phyloP scores from a whole-genome alignment of 2,113 vertebrate genomes.

The Synchiropus splendidus region DNA sequence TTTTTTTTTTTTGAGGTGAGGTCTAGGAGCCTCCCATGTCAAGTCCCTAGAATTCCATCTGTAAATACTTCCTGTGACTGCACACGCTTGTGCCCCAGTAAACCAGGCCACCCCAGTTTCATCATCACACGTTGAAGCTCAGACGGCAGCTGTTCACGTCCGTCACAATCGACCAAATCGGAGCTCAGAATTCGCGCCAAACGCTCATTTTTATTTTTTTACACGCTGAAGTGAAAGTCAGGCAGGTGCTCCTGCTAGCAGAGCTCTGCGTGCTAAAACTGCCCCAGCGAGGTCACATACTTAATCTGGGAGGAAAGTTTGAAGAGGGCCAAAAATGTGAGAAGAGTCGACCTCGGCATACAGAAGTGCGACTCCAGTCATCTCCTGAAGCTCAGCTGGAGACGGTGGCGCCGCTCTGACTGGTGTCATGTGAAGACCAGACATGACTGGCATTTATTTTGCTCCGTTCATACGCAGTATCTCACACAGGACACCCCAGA shows the following conservation, averaged over 20 bases:
- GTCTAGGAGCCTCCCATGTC: conserved; percentile 55
- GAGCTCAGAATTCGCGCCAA: too few relatives aligned
- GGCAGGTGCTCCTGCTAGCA: too few relatives aligned
- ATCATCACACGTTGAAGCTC: conserved; percentile 38
- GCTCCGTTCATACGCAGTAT: too few relatives aligned
- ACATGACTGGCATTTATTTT: conserved; percentile 1
- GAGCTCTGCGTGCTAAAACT: conserved; percentile 21
- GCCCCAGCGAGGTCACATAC: conserved; percentile 49
- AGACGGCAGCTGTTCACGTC: conserved; percentile 41
- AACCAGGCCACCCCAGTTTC: conserved; percentile 52
- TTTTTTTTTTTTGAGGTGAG: conserved; percentile 68
- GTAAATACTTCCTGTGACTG: conserved; percentile 51
- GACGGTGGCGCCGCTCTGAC: conserved; percentile 45
- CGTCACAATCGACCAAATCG: conserved; percentile 28
- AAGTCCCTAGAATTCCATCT: conserved; percentile 52
- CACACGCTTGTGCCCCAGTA: conserved; percentile 32
- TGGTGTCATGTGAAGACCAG: conserved; percentile 35
- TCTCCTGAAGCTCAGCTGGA: conserved; percentile 39
- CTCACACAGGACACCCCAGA: conserved; percentile 14
- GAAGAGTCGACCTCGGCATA: conserved; percentile 41
- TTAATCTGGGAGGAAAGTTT: conserved; percentile 16
- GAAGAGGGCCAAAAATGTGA: conserved; percentile 26
- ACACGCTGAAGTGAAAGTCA: too few relatives aligned
- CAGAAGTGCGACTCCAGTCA: conserved; percentile 24
- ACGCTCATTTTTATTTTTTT: too few relatives aligned